Evolutionary conservation across 2,113 vertebrate species (phyloP).

Genomic region (Aleadryas rufinucha): DNA sequence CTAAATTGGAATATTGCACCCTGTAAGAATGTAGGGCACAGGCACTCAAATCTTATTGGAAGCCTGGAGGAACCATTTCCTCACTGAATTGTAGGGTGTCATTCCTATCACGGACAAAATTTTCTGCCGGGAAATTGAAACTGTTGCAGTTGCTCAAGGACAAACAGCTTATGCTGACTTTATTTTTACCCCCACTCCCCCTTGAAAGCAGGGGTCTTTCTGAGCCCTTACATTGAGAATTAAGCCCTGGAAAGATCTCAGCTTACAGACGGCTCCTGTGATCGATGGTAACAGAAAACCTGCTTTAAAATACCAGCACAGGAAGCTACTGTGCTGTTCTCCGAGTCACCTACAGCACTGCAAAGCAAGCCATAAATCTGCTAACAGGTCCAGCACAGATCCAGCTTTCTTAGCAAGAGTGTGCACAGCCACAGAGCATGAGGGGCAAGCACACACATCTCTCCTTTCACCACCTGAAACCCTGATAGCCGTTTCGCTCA

Average conservation of each 20-base stretch:
- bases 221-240: background rate
- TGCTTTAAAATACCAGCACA: background rate
- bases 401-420: background rate
- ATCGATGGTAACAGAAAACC: conserved; percentile 31
- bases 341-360: background rate
- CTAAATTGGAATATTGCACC: background rate
- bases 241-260: conserved; percentile 9
- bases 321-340: conserved; percentile 39
- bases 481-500: rapidly evolving
- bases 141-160: background rate
- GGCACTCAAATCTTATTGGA: background rate
- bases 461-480: conserved; percentile 23
- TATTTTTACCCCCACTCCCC: background rate
- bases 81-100: background rate
- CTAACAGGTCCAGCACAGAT: background rate
- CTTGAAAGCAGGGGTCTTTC: background rate
- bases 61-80: background rate
- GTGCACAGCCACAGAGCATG: background rate
- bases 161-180: background rate
- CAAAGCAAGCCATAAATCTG: conserved; percentile 43
- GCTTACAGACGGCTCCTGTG: conserved; percentile 34
- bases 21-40: background rate
- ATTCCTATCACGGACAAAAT: background rate
- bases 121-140: background rate
- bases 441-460: background rate